Evolutionary conservation across 2,797 vertebrate species (phyloP), one percentile per base, ranked within the genome.

Genomic region (Paguma larvata): DNA sequence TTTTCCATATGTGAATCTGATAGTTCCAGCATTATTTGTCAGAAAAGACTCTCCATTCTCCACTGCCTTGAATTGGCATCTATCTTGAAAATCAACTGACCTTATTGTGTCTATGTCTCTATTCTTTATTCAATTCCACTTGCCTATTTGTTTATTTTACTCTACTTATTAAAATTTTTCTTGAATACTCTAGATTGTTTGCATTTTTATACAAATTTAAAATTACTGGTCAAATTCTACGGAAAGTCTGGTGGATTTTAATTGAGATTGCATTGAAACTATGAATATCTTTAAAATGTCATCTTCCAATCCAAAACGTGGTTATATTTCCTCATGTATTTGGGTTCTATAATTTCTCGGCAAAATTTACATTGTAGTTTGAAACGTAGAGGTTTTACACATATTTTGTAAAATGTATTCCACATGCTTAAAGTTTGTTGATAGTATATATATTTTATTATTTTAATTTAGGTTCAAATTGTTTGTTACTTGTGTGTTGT

Each of bases 331-430:
- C 72, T 23, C n/a, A 62, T 65, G 16, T 51, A 53, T 83, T 82
- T 41, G 16, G 1, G 18, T 51, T 67, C 38, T 70, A 21, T 68
- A 87, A 83, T 70, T 87, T 91, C n/a, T 91, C 34, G 14, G n/a
- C 23, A 94, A 84, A 75, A 65, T 89, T 23, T 70, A 5, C 44
- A 30, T 25, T 63, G 9, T 44, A 70, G 32, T 80, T 48, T 78
- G 89, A 65, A 85, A 41, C n/a, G 27, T 38, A 63, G 5, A 94
- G 75, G 2, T 80, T 27, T 48, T 48, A 56, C 2, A 13, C 15
- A 56, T 46, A 59, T 78, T 53, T 95, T 73, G 13, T 91, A 85
- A 85, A 75, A 92, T 85, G 6, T 48, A 80, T 95, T 73, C 5
- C 38, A 59, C 3, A 6, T 78, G 13, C 27, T 95, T 73, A 41